Evolutionary conservation across 2,888 invertebrate genomes (phyloP).

Genomic region (Drosophila buzzatii): DNA sequence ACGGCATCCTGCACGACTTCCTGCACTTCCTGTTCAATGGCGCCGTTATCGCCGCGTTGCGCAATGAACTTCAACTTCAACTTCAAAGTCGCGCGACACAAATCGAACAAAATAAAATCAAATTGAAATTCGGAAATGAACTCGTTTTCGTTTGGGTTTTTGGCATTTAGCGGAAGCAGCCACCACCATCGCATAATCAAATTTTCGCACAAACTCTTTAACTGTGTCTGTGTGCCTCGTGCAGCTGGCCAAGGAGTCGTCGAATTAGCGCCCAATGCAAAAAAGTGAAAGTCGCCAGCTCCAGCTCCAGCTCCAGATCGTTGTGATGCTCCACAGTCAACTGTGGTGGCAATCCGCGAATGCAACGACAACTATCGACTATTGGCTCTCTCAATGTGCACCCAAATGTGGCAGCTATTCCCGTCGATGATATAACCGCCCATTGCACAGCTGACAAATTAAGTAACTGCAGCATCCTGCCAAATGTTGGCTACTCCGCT

Average conservation of each 20-base stretch:
- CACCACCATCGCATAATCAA: conserved; percentile 50
- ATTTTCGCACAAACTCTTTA: conserved; percentile 20
- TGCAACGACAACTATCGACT: conserved; percentile 7
- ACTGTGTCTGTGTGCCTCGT: conserved; percentile 54
- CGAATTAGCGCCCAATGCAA: conserved; percentile 16
- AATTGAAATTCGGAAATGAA: conserved; percentile 61
- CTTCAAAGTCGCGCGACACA: conserved; percentile 54
- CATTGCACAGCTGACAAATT: conserved; percentile 59
- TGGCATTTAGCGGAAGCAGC: conserved; percentile 53
- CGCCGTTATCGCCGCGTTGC: conserved; percentile 51
- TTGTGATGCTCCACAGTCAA: conserved; percentile 35
- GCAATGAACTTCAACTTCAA: conserved; percentile 79
- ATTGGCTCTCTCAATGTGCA: conserved; percentile 7
- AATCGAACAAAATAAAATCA: conserved; percentile 34
- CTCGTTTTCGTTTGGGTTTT: conserved; percentile 52
- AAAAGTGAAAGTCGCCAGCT: conserved; percentile 66
- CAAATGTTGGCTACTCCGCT: conserved; percentile 9
- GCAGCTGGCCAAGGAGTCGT: conserved; percentile 46
- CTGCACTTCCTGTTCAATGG: conserved; percentile 29
- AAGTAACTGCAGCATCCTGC: conserved; percentile 50
- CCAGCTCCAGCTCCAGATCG: conserved; percentile 4
- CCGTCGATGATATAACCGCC: conserved; percentile 52
- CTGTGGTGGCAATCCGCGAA: conserved; percentile 23
- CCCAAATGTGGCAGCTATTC: conserved; percentile 33
- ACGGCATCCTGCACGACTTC: conserved; percentile 45